phyloP scores from a whole-genome alignment of 2,888 invertebrate species.

The Agrotis segetum region DNA sequence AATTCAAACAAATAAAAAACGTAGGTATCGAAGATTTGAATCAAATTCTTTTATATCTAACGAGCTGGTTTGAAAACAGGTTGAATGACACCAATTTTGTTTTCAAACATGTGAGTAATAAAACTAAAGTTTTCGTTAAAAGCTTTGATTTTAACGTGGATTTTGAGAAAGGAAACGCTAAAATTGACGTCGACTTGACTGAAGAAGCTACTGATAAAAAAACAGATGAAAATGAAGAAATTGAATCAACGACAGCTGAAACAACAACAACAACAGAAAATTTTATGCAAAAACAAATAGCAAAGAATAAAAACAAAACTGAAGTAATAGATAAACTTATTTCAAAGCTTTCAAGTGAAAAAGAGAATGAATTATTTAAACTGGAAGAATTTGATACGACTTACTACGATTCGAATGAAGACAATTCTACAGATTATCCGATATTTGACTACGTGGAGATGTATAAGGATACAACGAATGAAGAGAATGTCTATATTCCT shows the following conservation, averaged over 20 bases:
- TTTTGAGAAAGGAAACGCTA: constrained; percentile 55
- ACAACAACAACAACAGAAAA: neutral
- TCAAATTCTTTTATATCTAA: constrained; percentile 70
- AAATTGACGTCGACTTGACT: constrained; percentile 53
- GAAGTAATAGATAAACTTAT: constrained; percentile 39
- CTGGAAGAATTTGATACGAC: constrained; percentile 60
- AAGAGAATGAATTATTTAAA: constrained; percentile 70
- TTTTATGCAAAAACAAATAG: neutral
- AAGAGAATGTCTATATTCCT: constrained; percentile 70
- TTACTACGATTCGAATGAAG: constrained; percentile 71
- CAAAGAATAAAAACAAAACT: neutral
- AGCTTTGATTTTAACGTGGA: constrained; percentile 71
- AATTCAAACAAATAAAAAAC: constrained; percentile 66
- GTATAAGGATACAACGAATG: constrained; percentile 85
- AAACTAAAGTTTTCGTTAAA: constrained; percentile 77
- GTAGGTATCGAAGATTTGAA: constrained; percentile 65
- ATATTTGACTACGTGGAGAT: constrained; percentile 82
- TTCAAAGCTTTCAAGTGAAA: constrained; percentile 50
- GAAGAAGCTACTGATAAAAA: constrained; percentile 23
- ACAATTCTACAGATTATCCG: constrained; percentile 83
- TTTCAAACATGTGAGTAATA: constrained; percentile 67
- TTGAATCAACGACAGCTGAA: neutral
- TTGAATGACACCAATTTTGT: constrained; percentile 65
- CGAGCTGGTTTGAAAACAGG: constrained; percentile 72
- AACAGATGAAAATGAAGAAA: neutral